Evolutionary conservation across 2,113 vertebrate species (phyloP).

Genomic region (Smithornis capensis): DNA sequence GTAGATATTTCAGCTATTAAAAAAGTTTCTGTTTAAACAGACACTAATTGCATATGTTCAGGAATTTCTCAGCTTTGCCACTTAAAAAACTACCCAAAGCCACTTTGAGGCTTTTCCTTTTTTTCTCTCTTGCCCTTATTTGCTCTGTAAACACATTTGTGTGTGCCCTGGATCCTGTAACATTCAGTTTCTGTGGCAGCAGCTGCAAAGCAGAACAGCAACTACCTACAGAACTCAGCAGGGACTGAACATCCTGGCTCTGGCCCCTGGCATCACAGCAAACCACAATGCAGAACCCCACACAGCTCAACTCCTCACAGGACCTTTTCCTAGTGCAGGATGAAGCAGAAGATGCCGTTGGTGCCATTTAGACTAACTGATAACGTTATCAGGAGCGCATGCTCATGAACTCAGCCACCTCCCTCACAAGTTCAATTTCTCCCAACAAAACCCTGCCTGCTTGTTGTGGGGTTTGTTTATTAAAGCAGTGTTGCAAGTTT

Average conservation of each 20-base stretch:
- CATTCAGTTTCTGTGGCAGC: not conserved
- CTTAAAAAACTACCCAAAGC: constrained; percentile 36
- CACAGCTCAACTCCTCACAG: not conserved
- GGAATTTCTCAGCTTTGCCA: constrained; percentile 30
- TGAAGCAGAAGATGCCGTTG: not conserved
- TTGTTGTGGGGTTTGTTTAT: not conserved
- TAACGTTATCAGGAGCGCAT: not conserved
- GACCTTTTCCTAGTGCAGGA: not conserved
- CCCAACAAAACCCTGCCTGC: not conserved
- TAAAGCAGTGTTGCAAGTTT: not conserved
- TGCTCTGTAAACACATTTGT: constrained; percentile 31
- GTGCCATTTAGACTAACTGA: not conserved
- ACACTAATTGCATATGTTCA: not conserved
- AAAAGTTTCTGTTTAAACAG: constrained; percentile 55
- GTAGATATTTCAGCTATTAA: not conserved
- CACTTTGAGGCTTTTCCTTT: constrained; percentile 38
- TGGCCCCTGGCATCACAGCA: not conserved
- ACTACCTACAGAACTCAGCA: not conserved
- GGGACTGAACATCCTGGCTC: not conserved
- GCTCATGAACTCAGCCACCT: not conserved
- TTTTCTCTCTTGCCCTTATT: constrained; percentile 24
- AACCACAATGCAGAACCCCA: rapidly evolving
- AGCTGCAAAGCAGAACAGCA: not conserved
- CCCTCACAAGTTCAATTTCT: not conserved
- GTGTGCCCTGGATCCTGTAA: not conserved